Evolutionary conservation across 2,797 vertebrate species (phyloP), one percentile per base, ranked within the genome.

Genomic region (Eutrigla gurnardus): DNA sequence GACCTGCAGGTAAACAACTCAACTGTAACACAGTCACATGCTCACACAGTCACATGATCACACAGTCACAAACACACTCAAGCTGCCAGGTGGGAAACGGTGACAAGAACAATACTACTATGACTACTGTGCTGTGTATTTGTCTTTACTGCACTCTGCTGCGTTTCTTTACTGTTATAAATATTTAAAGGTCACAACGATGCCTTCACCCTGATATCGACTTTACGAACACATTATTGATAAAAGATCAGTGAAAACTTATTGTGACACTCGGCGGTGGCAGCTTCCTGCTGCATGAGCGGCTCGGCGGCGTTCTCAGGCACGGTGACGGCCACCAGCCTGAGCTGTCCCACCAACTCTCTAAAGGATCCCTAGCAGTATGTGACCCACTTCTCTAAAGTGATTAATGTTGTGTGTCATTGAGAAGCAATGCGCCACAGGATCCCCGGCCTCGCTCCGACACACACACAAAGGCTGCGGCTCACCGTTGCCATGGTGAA

Each of bases 1-100:
- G 96, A 99, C 90, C 93, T 96, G 80, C 97, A 97, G 61, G 61
- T 63, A 46, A 59, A 42, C 2, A 17, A 35, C 17, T 12, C 36
- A 58, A 36, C 53, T 55, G 53, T n/a, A n/a, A 18, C 37, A 39
- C 37, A 25, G 25, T 25, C 25, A 25, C 25, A 25, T 25, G 25
- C 25, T 25, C 25, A 40, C 37, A 40, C 4, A 52, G 17, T 6
- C 3, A 39, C 15, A 54, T 13, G 32, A 13, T 52, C 10, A 53
- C 25, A 53, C 12, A 7, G 33, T 35, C 33, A 54, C 7, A 3
- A 36, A 17, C 33, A 55, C 25, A 10, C 53, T 55, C 4, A 5
- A 33, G 12, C 50, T 53, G 50, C 25, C 25, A 53, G 40, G 11
- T 42, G 40, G 4, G 40, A 42, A 12, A 12, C 10, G 9, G 39